Evolutionary conservation across 2,888 invertebrate genomes (phyloP).

Genomic region (Parnassius apollo): DNA sequence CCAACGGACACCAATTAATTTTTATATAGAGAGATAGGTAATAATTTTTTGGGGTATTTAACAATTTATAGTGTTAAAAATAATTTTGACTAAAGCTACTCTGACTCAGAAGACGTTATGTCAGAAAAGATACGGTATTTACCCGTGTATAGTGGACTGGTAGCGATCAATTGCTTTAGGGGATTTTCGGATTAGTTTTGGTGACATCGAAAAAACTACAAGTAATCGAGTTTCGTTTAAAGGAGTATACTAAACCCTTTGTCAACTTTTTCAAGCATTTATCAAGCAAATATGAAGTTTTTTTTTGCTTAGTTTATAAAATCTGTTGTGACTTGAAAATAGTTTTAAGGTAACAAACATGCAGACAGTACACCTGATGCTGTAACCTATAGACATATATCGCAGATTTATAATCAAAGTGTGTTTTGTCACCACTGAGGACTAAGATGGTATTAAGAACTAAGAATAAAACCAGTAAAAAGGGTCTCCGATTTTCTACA

Average conservation of each 20-base stretch:
- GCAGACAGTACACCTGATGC: not conserved
- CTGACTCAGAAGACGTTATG: constrained; percentile 28
- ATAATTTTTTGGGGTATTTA: too few species aligned
- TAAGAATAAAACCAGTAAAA: too few species aligned
- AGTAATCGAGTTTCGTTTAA: not conserved
- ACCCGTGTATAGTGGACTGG: constrained; percentile 65
- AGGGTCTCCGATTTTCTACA: too few species aligned
- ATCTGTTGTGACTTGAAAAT: not conserved
- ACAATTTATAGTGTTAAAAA: not conserved
- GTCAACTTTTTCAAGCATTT: not conserved
- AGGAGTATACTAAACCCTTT: constrained; percentile 10
- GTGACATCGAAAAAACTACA: constrained; percentile 40
- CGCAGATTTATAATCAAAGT: too few species aligned
- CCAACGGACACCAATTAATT: too few species aligned
- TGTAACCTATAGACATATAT: too few species aligned
- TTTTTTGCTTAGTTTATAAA: too few species aligned
- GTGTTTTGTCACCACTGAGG: too few species aligned
- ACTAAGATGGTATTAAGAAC: too few species aligned
- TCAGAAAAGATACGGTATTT: constrained; percentile 27
- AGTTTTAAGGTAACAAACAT: not conserved
- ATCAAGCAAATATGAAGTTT: too few species aligned
- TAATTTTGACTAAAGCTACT: constrained; percentile 25
- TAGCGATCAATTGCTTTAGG: constrained; percentile 56
- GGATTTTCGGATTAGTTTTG: constrained; percentile 69
- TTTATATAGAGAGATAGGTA: too few species aligned